phyloP scores from a whole-genome alignment of 2,797 vertebrate species.

The Thaleichthys pacificus region DNA sequence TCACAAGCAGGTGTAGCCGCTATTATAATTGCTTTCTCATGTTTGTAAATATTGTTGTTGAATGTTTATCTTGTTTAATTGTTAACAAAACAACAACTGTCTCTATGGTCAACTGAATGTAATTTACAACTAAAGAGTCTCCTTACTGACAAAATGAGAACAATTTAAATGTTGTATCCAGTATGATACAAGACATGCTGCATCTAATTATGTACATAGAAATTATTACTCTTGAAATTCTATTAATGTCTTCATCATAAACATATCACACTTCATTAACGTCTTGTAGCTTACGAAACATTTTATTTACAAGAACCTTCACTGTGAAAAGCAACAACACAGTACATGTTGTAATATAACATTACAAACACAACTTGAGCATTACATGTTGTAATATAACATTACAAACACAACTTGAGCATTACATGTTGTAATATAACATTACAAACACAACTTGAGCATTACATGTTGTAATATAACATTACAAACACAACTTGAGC shows the following conservation, averaged over 20 bases:
- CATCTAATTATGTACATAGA: too few relatives aligned
- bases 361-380: not conserved
- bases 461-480: not conserved
- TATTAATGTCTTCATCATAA: not conserved
- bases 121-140: too few relatives aligned
- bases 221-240: not conserved
- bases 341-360: not conserved
- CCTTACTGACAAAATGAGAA: too few relatives aligned
- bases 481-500: not conserved
- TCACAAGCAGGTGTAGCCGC: too few relatives aligned
- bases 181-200: too few relatives aligned
- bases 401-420: not conserved
- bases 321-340: not conserved
- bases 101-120: too few relatives aligned
- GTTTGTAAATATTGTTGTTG: too few relatives aligned
- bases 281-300: not conserved
- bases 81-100: too few relatives aligned
- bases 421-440: not conserved
- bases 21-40: too few relatives aligned
- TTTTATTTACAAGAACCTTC: not conserved
- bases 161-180: too few relatives aligned
- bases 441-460: not conserved
- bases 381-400: not conserved
- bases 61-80: too few relatives aligned
- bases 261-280: not conserved